Conservation (phyloP, 2,797 vertebrate species). For the Typhlichthys eigenmanni region DNA sequence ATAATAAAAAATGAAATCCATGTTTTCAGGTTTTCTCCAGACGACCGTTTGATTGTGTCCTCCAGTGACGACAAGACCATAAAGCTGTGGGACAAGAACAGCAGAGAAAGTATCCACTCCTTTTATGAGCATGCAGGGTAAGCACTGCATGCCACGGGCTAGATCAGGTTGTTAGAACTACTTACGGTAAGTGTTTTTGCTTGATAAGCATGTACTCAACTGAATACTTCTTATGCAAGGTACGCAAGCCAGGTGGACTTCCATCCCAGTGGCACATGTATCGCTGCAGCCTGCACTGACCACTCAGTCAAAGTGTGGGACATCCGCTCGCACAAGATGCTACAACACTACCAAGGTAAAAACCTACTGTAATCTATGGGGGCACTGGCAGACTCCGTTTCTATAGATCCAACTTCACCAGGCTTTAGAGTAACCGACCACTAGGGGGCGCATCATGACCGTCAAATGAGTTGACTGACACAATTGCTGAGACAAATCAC, state of each 20-base stretch:
- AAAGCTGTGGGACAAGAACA: conserved; percentile 96
- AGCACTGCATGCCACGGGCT: conserved; percentile 47
- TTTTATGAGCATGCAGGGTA: conserved; percentile 93
- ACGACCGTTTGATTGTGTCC: conserved; percentile 90
- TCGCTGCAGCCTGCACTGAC: conserved; percentile 88
- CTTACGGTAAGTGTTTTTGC: not conserved
- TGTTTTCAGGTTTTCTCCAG: conserved; percentile 89
- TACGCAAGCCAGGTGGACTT: conserved; percentile 91
- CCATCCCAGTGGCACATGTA: conserved; percentile 90
- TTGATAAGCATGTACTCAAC: not conserved
- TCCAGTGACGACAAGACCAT: conserved; percentile 94
- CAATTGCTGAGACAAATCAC: not conserved
- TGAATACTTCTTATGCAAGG: conserved; percentile 58
- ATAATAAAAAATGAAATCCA: no score
- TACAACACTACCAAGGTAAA: conserved; percentile 94
- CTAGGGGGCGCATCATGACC: conserved; percentile 50
- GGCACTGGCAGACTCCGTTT: not conserved
- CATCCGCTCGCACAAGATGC: conserved; percentile 88
- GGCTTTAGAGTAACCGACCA: conserved; percentile 31
- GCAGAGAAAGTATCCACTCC: conserved; percentile 90
- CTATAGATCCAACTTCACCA: no score
- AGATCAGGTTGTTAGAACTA: not conserved
- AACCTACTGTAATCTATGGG: not conserved
- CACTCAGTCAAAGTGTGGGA: conserved; percentile 96
- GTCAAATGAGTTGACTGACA: conserved; percentile 12